A percentile compares a stretch with the other conserved stretches of the same genome.
These are phyloP conservation scores for Doryteuthis pealeii DNA, from an alignment of 1,140 invertebrate species.

Conservation along the genomic window DNA sequence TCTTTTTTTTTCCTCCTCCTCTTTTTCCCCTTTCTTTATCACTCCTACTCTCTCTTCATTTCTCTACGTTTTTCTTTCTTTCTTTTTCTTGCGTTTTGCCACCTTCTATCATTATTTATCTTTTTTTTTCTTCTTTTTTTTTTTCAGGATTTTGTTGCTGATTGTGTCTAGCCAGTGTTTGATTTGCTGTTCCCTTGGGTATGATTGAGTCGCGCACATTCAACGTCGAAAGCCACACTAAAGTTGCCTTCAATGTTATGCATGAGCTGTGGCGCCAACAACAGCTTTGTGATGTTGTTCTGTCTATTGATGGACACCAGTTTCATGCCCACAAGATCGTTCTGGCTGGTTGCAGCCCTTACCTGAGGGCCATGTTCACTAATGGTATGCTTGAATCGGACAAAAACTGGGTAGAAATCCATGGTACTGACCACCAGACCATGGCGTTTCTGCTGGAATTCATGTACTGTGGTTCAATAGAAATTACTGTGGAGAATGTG, in stretches of 20 bases:
- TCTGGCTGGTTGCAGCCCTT: slow-evolving; percentile 54
- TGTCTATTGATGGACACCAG: slow-evolving; percentile 73
- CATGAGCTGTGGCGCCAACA: slow-evolving; percentile 71
- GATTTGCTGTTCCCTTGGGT: too few species aligned
- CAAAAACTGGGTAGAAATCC: slow-evolving; percentile 73
- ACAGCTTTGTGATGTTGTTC: slow-evolving; percentile 79
- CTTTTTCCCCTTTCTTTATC: not conserved
- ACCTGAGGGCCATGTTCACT: slow-evolving; percentile 57
- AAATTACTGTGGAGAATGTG: slow-evolving; percentile 75
- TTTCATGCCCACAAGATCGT: slow-evolving; percentile 54
- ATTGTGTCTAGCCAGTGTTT: too few species aligned
- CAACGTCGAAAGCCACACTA: slow-evolving; percentile 42
- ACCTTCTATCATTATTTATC: too few species aligned
- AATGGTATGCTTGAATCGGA: slow-evolving; percentile 63
- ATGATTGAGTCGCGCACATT: slow-evolving; percentile 55
- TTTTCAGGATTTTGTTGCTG: too few species aligned
- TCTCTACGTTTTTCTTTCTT: not conserved
- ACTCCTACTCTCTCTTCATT: not conserved
- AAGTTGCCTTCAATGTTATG: slow-evolving; percentile 58
- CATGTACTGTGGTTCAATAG: slow-evolving; percentile 77
- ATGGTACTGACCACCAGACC: slow-evolving; percentile 75
- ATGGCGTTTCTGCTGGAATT: slow-evolving; percentile 81
- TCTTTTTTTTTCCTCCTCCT: not conserved
- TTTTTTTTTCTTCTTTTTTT: too few species aligned
- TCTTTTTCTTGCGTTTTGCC: too few species aligned